A percentile compares a stretch with the other conserved stretches of the same genome.
Evolutionary conservation across 2,797 vertebrate species (phyloP).

Genomic region (Liparis tanakae): DNA sequence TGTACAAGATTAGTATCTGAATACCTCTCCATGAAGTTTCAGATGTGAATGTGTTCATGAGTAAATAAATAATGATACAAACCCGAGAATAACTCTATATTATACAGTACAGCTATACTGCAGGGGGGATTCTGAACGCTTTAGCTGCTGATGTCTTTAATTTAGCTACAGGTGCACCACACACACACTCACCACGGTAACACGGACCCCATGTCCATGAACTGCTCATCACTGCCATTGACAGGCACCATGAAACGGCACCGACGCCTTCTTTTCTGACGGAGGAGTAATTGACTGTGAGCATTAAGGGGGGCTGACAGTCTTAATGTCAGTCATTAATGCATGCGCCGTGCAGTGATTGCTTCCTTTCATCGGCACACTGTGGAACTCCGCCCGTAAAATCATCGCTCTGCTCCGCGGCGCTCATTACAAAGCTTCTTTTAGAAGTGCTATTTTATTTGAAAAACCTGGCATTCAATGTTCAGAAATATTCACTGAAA

Average conservation of each 20-base stretch:
- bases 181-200: not conserved
- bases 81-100: not conserved
- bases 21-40: not conserved
- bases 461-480: conserved; percentile 31
- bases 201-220: conserved; percentile 18
- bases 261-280: conserved; percentile 25
- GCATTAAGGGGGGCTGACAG: conserved; percentile 36
- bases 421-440: conserved; percentile 55
- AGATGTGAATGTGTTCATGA: not conserved
- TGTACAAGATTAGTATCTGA: not conserved
- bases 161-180: conserved; percentile 29
- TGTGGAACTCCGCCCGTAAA: conserved; percentile 34
- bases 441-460: conserved; percentile 41
- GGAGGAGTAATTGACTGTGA: conserved; percentile 47
- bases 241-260: conserved; percentile 38
- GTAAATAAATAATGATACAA: not conserved
- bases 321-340: conserved; percentile 53
- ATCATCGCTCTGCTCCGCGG: conserved; percentile 11
- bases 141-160: conserved; percentile 10
- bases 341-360: conserved; percentile 52
- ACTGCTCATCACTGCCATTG: conserved; percentile 39
- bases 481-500: conserved; percentile 26
- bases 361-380: conserved; percentile 61
- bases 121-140: not conserved
- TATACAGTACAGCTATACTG: not conserved